phyloP scores from a whole-genome alignment of 2,797 vertebrate genomes.

The Ptychobarbus kaznakovi region DNA sequence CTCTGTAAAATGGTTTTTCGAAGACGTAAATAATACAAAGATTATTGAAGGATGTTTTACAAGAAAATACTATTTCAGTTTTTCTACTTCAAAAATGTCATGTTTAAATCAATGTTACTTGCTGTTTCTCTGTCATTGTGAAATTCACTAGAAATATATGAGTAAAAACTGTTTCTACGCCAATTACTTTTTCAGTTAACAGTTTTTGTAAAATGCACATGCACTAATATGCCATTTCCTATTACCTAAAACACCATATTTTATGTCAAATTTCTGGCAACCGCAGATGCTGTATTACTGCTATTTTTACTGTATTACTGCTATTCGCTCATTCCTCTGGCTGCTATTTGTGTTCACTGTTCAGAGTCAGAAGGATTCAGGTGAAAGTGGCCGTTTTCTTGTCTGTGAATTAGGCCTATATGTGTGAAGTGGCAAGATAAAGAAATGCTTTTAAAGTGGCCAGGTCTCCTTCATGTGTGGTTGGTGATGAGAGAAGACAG shows the following conservation, averaged over 20 bases:
- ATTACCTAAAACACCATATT: background rate
- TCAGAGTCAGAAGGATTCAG: background rate
- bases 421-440: background rate
- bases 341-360: background rate
- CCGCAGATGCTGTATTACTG: background rate
- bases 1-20: background rate
- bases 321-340: background rate
- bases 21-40: background rate
- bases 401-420: background rate
- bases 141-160: no score
- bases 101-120: no score
- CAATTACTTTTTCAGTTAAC: background rate
- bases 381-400: background rate
- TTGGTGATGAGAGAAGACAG: background rate
- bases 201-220: background rate
- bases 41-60: no score
- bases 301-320: background rate
- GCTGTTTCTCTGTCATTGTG: no score
- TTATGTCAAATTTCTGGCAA: background rate
- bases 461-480: constrained; percentile 14
- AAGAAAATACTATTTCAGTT: no score
- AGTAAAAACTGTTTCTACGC: background rate
- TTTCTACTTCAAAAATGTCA: no score
- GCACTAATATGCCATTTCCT: background rate
- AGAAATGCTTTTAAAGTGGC: background rate